Evolutionary conservation across 1,140 invertebrate genomes (phyloP).

Genomic region (Rhagoletis pomonella): DNA sequence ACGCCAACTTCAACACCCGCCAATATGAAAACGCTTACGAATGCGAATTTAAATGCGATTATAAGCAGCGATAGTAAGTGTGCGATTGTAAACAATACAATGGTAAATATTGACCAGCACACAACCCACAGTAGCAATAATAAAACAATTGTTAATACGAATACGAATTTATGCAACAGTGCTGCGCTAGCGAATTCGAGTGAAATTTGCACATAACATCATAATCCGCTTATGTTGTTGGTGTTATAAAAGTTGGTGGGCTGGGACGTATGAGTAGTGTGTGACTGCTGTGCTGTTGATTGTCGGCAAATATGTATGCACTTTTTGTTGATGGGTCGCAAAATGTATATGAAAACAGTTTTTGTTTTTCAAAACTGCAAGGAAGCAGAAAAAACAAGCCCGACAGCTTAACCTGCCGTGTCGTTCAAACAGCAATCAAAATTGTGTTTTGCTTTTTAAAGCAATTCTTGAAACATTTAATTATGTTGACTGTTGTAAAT

Average conservation of each 20-base stretch:
- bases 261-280: background rate
- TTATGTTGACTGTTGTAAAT: too few relatives aligned
- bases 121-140: background rate
- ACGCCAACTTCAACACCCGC: background rate
- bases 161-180: background rate
- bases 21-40: background rate
- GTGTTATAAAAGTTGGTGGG: slow-evolving; percentile 24
- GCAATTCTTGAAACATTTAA: too few relatives aligned
- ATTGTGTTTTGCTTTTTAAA: too few relatives aligned
- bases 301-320: too few relatives aligned
- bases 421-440: too few relatives aligned
- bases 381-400: too few relatives aligned
- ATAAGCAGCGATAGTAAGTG: slow-evolving; percentile 44
- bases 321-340: too few relatives aligned
- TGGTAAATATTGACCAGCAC: background rate
- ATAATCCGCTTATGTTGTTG: background rate
- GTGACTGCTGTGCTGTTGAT: background rate
- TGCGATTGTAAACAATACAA: slow-evolving; percentile 1
- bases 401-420: too few relatives aligned
- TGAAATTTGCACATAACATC: slow-evolving; percentile 70
- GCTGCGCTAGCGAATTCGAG: slow-evolving; percentile 57
- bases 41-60: background rate
- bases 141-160: too few relatives aligned
- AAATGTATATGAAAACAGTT: too few relatives aligned
- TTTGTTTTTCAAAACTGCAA: too few relatives aligned